These are phyloP conservation scores for Fistularia commersonii DNA, from an alignment of 2,797 vertebrate genomes.

Conservation along the genomic window DNA sequence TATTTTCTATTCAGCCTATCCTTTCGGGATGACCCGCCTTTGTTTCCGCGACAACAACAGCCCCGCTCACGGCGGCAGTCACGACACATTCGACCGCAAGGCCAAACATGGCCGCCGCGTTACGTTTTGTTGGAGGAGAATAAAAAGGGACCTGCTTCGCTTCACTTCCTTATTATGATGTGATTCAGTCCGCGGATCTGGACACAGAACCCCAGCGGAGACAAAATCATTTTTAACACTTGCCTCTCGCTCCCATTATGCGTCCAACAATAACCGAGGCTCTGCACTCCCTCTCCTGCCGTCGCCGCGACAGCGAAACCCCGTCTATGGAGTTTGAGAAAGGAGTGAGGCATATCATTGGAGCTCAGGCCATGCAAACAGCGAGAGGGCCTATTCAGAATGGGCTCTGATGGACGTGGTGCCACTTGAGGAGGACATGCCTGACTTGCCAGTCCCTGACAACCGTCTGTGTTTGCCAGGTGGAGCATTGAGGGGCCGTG, in stretches of 20 bases:
- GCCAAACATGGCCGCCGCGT: slow-evolving; percentile 65
- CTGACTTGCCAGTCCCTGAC: slow-evolving; percentile 90
- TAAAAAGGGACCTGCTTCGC: slow-evolving; percentile 62
- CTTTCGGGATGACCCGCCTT: slow-evolving; percentile 37
- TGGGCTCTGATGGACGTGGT: slow-evolving; percentile 79
- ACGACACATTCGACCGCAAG: slow-evolving; percentile 62
- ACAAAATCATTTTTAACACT: slow-evolving; percentile 79
- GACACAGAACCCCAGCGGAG: slow-evolving; percentile 78
- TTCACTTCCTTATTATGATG: slow-evolving; percentile 80
- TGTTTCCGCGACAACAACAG: slow-evolving; percentile 51
- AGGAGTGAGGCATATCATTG: slow-evolving; percentile 82
- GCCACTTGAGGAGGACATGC: slow-evolving; percentile 87
- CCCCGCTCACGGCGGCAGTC: slow-evolving; percentile 44
- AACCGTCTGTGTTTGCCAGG: slow-evolving; percentile 86
- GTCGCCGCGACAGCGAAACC: slow-evolving; percentile 65
- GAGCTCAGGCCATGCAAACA: slow-evolving; percentile 78
- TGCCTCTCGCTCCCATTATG: slow-evolving; percentile 65
- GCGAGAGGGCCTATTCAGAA: slow-evolving; percentile 72
- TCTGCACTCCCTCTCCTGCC: slow-evolving; percentile 62
- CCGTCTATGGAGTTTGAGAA: slow-evolving; percentile 77
- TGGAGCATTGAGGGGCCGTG: slow-evolving; percentile 81
- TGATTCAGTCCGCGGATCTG: slow-evolving; percentile 74
- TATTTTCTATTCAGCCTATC: neutral
- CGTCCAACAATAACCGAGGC: slow-evolving; percentile 65
- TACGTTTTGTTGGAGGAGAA: slow-evolving; percentile 68